These are phyloP conservation scores for Bradypodion ventrale DNA, from an alignment of 2,797 vertebrate species.

Conservation along the genomic window DNA sequence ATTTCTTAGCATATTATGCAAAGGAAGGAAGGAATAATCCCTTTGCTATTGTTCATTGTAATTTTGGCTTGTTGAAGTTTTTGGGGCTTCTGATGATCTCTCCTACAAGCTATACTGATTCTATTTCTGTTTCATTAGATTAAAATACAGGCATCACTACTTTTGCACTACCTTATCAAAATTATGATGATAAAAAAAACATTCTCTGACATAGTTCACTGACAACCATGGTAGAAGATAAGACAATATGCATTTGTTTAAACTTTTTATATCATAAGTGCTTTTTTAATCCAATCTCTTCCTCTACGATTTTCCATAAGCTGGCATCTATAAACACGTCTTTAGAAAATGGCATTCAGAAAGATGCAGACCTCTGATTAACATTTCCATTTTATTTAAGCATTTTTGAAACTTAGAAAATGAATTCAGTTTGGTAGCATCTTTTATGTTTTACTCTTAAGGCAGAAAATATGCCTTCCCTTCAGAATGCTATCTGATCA, in stretches of 20 bases:
- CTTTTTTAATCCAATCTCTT: background rate
- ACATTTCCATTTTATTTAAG: background rate
- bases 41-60: background rate
- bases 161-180: background rate
- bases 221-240: background rate
- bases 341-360: background rate
- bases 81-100: background rate
- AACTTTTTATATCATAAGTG: background rate
- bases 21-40: background rate
- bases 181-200: background rate
- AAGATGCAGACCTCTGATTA: background rate
- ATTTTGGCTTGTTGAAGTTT: constrained; percentile 3
- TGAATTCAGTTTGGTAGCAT: background rate
- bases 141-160: background rate
- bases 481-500: background rate
- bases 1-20: background rate
- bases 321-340: background rate
- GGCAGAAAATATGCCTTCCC: background rate
- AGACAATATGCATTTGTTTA: background rate
- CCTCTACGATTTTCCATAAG: background rate
- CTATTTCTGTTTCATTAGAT: background rate
- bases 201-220: background rate
- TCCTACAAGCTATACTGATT: background rate
- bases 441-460: background rate
- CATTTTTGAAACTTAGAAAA: background rate